Evolutionary conservation across 2,888 invertebrate genomes (phyloP), one percentile per base, ranked within the genome.

Genomic region (Chrysolina haemoptera): DNA sequence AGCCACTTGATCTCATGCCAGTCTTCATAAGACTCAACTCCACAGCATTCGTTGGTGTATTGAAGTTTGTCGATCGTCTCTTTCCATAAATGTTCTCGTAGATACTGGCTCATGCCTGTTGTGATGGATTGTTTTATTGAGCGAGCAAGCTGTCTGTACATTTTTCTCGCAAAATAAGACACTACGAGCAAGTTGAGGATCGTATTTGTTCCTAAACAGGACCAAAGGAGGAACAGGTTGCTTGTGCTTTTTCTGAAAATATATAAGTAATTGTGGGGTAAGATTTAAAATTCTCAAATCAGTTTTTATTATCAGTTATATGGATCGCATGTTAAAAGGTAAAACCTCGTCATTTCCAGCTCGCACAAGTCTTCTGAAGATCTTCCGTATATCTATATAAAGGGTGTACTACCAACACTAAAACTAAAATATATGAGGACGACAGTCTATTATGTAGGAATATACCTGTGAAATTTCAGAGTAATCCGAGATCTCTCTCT

Each of bases 1-100:
- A 92, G 88, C 92, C 92, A 92, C 43, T 90, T 89, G 22, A 90
- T 89, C 81, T 90, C 88, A 82, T 91, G 90, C 92, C 92, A 92
- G 83, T 91, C 91, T 77, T 87, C 86, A 48, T 90, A 90, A 64
- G 85, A 85, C 72, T 90, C 89, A 1, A 90, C 89, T 12, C 91
- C 92, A 79, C 91, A 92, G 80, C 91, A 92, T 80, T 90, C 88
- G 72, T 91, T 81, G 55, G 81, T 81, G 62, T 86, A 90, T 88
- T 92, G 92, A 88, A 92, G 89, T 11, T 87, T 89, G 81, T 92
- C 91, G 77, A 91, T 86, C 4, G 90, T 86, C 22, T 85, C 86
- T 82, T 92, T 92, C 91, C 92, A 91, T 16, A 87, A 86, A 1
- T 88, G 87, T 74, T 92, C 91, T 10, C 87, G 89, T 53, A 91